Conservation (phyloP, 2,113 vertebrate species). For the Saimiri boliviensis region DNA sequence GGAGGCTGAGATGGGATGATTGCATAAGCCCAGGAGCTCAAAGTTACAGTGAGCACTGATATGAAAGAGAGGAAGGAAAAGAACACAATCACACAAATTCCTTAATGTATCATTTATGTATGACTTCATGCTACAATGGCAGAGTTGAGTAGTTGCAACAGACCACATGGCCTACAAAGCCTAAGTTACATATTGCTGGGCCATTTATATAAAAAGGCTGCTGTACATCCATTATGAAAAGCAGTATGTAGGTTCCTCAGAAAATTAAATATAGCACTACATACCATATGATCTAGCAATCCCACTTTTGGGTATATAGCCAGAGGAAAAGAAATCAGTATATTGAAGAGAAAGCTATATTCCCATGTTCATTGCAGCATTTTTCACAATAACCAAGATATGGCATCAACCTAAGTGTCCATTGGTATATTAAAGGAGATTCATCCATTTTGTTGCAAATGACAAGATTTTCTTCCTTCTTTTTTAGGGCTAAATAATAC, state of each 20-base stretch:
- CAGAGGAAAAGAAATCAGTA: background rate
- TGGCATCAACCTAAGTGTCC: background rate
- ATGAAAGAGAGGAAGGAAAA: no score
- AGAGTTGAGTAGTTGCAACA: background rate
- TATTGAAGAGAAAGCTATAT: background rate
- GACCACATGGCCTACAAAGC: background rate
- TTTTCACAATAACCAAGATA: background rate
- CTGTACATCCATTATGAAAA: background rate
- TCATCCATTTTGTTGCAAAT: background rate
- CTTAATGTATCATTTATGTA: background rate
- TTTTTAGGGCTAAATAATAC: background rate
- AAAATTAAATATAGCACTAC: background rate
- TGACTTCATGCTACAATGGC: background rate
- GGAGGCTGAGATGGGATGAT: no score
- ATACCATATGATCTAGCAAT: background rate
- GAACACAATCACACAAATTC: background rate
- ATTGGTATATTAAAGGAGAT: background rate
- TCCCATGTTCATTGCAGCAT: background rate
- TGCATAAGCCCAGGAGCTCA: no score
- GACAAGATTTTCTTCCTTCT: background rate
- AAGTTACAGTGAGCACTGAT: no score
- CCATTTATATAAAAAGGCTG: background rate
- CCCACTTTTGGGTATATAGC: background rate
- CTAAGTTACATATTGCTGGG: background rate
- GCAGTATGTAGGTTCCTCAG: background rate